Base-by-base conservation (phyloP, 1,140 invertebrate genomes). In the Lasaia peninsularis region DNA sequence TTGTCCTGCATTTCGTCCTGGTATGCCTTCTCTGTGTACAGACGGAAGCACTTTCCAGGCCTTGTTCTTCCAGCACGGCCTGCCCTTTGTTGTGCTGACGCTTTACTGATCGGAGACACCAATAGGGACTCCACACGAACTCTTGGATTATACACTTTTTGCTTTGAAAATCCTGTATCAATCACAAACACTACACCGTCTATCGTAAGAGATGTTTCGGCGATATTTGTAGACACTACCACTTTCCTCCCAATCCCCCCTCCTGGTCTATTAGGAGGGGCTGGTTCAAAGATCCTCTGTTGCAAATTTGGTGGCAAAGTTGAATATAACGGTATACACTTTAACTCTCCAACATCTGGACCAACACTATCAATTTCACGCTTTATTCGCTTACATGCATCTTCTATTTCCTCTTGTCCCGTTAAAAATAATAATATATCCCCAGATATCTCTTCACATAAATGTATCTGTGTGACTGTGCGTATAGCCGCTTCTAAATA, bases 111-210 rank as follows among this genome's bases (percentile, higher is more conserved):
- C 0, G 98, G 97, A 0, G 98, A 99, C 11, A 99, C 98, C 6
- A 99, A 89, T 10, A 99, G 90, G 10, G 98, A 99, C 87, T 99
- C 99, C 2, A 99, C 98, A 62, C 99, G 66, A 49, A 86, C 83
- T n/a, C 85, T 69, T 1, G 85, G 85, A 32, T 88, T 86, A 53
- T 85, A 86, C 35, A 86, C 83, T 56, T 86, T 99, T 86, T 99
- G 99, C 86, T 99, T 99, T 0, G 98, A 97, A 91, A 99, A 99
- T 11, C 99, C 99, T n/a, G 99, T 98, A 91, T 99, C 99, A 78
- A 99, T 99, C 0, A 99, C 99, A 90, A 99, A 99, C 5, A 99
- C 98, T n/a, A 99, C 98, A 58, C 99, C 99, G 80, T 99, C 99
- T 74, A 99, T 99, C 0, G 99, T 99, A 3, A 99, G 90, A 0